Evolutionary conservation across 2,888 invertebrate genomes (phyloP).

Genomic region (Reticulitermes lucifugus): DNA sequence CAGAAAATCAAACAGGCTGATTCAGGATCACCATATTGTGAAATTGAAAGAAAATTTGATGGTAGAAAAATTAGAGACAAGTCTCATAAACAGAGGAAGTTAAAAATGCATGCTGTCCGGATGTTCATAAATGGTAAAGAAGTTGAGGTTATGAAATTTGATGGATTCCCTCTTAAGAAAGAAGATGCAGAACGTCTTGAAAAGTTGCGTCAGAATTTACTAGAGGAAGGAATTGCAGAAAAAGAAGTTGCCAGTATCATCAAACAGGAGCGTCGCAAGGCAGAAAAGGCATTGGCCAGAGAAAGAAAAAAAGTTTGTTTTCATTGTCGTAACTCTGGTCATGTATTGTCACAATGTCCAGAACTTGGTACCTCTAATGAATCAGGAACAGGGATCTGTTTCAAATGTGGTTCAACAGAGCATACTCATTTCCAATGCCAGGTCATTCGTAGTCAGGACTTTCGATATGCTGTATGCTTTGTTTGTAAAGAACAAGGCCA

Average conservation of each 20-base stretch:
- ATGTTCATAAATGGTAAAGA: slow-evolving; percentile 74
- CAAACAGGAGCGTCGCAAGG: slow-evolving; percentile 76
- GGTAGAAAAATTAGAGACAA: slow-evolving; percentile 34
- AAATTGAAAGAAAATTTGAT: slow-evolving; percentile 26
- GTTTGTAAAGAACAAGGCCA: slow-evolving; percentile 91
- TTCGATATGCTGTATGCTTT: slow-evolving; percentile 86
- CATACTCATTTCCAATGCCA: slow-evolving; percentile 82
- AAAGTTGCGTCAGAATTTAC: slow-evolving; percentile 73
- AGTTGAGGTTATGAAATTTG: slow-evolving; percentile 72
- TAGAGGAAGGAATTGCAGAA: slow-evolving; percentile 73
- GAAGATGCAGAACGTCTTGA: slow-evolving; percentile 76
- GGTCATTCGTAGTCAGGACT: slow-evolving; percentile 72
- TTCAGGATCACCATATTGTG: background rate
- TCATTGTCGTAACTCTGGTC: slow-evolving; percentile 83
- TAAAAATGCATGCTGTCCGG: slow-evolving; percentile 65
- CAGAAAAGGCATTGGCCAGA: slow-evolving; percentile 77
- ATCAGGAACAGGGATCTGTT: slow-evolving; percentile 78
- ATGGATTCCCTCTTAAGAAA: slow-evolving; percentile 79
- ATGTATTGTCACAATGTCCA: slow-evolving; percentile 85
- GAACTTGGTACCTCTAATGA: slow-evolving; percentile 65
- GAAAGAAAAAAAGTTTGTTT: slow-evolving; percentile 80
- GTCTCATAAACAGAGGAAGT: slow-evolving; percentile 63
- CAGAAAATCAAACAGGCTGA: background rate
- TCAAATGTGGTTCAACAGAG: slow-evolving; percentile 91
- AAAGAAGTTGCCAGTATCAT: slow-evolving; percentile 75